Base-by-base conservation (phyloP, 2,797 vertebrate genomes). In the Denticeps clupeoides region DNA sequence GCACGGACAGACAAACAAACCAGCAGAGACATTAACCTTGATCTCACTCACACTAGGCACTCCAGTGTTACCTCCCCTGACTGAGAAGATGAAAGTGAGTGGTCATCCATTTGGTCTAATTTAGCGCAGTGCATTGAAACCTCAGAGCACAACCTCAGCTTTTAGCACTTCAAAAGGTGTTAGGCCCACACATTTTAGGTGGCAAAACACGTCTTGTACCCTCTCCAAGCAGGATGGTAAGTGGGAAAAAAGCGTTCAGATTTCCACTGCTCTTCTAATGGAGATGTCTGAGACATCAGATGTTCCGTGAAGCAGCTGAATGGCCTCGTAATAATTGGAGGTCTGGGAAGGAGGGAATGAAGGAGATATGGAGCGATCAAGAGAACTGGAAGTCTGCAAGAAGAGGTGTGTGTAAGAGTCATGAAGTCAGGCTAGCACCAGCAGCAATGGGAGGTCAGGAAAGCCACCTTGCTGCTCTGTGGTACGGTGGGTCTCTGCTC, bases 101-200 rank as follows among this genome's bases (percentile, higher is more conserved):
- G 11, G 15, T 7, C 58, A 49, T 52, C 58, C 33, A 59, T 55
- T 59, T 49, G 42, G 62, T 61, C 58, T 51, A 50, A 67, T 58
- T 54, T 54, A 19, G 54, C 38, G 35, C 58, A 45, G 51, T 28
- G 60, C 47, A 33, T 53, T 1, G 0, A 51, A 47, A 51, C 58
- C 65, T 62, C 55, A 49, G 54, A 54, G 63, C 49, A 21, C 49
- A 37, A 52, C 57, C 60, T 41, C 53, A 56, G 76, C 72, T 75
- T 77, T 81, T 72, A 79, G 66, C 72, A 63, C 74, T 68, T 62
- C 41, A 35, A 60, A 37, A 27, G 66, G 63, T 66, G 67, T 59
- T 58, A 62, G 58, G 41, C 61, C 61, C 59, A 63, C 55, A 60
- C 59, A 58, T 64, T 56, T 51, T 55, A 62, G 61, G 65, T 68